Evolutionary conservation across 2,113 vertebrate species (phyloP).

Genomic region (Seriola aureovittata): DNA sequence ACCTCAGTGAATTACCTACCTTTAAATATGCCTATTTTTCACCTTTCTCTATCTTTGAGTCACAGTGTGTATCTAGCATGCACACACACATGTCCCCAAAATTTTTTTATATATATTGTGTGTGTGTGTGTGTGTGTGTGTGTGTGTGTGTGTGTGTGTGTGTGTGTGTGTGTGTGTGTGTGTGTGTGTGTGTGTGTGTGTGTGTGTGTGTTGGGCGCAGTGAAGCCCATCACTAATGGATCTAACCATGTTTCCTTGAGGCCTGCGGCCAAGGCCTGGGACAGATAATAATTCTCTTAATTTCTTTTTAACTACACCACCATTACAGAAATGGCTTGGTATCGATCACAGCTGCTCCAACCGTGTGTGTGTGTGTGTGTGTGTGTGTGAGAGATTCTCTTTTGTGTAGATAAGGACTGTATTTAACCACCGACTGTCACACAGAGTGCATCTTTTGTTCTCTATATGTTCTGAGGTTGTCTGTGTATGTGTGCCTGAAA

Average conservation of each 20-base stretch:
- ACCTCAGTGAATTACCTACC: slow-evolving; percentile 35
- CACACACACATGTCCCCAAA: slow-evolving; percentile 18
- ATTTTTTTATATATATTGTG: slow-evolving; percentile 5
- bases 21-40: slow-evolving; percentile 51
- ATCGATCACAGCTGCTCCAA: slow-evolving; percentile 76
- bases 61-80: slow-evolving; percentile 8
- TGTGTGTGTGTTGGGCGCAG: slow-evolving; percentile 12
- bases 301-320: slow-evolving; percentile 85
- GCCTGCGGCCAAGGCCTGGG: slow-evolving; percentile 53
- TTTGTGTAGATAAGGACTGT: slow-evolving; percentile 46
- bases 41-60: slow-evolving; percentile 28
- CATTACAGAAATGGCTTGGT: slow-evolving; percentile 76
- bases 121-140: neutral
- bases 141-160: slow-evolving; percentile 11
- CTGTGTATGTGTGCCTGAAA: slow-evolving; percentile 9
- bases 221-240: slow-evolving; percentile 58
- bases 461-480: neutral
- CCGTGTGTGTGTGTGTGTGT: slow-evolving; percentile 7
- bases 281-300: slow-evolving; percentile 84
- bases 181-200: slow-evolving; percentile 3
- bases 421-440: slow-evolving; percentile 46
- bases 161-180: slow-evolving; percentile 9
- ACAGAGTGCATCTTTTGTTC: slow-evolving; percentile 27
- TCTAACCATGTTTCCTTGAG: slow-evolving; percentile 57
- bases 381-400: neutral